Percentiles rank a stretch among this genome's conserved stretches.
phyloP scores from a whole-genome alignment of 2,113 vertebrate genomes.

The Eurypyga helias region DNA sequence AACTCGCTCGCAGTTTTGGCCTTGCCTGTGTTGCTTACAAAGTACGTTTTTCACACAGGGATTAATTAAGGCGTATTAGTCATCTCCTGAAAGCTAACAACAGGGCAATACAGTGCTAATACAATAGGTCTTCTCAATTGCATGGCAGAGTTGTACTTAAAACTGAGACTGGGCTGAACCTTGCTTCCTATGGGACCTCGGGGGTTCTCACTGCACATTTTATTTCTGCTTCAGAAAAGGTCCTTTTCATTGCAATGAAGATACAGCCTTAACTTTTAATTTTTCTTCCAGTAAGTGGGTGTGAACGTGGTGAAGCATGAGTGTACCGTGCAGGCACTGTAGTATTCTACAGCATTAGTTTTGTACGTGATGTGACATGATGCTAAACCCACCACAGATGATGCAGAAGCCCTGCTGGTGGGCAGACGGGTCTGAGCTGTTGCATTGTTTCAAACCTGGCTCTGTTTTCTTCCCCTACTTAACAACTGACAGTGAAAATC shows the following conservation, averaged over 20 bases:
- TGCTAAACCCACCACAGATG: neutral
- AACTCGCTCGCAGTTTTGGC: neutral
- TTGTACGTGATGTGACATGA: neutral
- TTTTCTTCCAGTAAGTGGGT: neutral
- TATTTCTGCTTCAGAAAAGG: neutral
- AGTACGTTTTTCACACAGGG: constrained; percentile 3
- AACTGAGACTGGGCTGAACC: neutral
- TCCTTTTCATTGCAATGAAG: neutral
- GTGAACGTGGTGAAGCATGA: neutral
- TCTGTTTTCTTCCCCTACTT: neutral
- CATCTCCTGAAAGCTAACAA: constrained; percentile 18
- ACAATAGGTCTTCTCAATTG: neutral
- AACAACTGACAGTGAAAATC: neutral
- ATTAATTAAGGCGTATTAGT: constrained; percentile 50
- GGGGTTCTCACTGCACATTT: neutral
- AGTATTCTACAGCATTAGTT: neutral
- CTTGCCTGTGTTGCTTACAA: neutral
- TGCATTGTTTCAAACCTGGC: neutral
- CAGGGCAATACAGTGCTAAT: neutral
- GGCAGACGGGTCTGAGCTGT: neutral
- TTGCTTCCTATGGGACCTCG: neutral
- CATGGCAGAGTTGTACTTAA: neutral
- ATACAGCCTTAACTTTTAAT: neutral
- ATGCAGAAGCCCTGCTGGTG: neutral
- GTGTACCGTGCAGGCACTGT: neutral